Evolutionary conservation across 2,888 invertebrate species (phyloP), one percentile per base, ranked within the genome.

Genomic region (Gandaritis pyraliata): DNA sequence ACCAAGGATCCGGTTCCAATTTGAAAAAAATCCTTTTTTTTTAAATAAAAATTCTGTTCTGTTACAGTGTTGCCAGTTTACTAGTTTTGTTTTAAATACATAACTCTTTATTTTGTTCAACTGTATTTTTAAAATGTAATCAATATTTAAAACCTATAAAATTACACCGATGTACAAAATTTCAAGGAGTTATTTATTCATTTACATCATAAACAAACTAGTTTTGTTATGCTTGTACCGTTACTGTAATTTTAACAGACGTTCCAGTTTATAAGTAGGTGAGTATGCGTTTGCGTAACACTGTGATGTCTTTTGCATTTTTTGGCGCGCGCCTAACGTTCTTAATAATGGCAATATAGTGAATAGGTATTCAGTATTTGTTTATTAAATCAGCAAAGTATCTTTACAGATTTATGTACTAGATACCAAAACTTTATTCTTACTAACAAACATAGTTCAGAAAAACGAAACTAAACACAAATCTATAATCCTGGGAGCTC

Each of bases 221-320:
- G 62, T 66, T 62, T 46, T 1, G n/a, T 23, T 41, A 41, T 39
- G 55, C 12, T 39, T 59, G 56, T 64, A 60, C 61, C 60, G 43
- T 46, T 52, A 66, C 56, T 61, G 29, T 56, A 56, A 67, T 57
- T 61, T 56, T 61, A 65, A 18, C 57, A 47, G 51, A 53, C 61
- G 69, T 66, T 63, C 70, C 64, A 70, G 45, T 64, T 69, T 64
- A 61, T 61, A 61, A 50, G 46, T 55, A 49, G 23, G 46, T 52
- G 43, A 6, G 41, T 48, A 51, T 41, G 51, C 15, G 46, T 29
- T 63, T 63, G 36, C 63, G 63, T 36, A 63, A 63, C 46, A 8
- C 52, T 49, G 54, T 29, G 51, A 29, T 54, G 50, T 54, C 30
- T 62, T 49, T 51, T 46, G 50, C 49, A 29, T 6, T 58, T 52